These are phyloP conservation scores for Epinephelus moara DNA, from an alignment of 2,113 vertebrate species.

Conservation along the genomic window DNA sequence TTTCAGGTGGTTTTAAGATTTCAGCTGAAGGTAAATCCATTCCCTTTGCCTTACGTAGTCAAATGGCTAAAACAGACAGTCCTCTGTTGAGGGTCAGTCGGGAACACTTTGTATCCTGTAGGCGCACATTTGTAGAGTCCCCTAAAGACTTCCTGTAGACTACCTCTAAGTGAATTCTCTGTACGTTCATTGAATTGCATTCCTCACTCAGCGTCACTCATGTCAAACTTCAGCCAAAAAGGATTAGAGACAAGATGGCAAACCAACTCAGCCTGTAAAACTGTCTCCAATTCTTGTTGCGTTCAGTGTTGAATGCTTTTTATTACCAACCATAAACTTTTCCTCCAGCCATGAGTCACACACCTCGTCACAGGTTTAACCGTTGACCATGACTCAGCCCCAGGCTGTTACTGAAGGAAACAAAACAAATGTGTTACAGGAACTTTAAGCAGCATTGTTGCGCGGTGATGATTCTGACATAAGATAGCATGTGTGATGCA, in stretches of 20 bases:
- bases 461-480: neutral
- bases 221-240: neutral
- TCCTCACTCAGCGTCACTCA: conserved; percentile 2
- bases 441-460: conserved; percentile 13
- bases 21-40: conserved; percentile 46
- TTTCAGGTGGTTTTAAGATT: conserved; percentile 41
- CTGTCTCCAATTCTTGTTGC: conserved; percentile 43
- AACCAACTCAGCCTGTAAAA: conserved; percentile 60
- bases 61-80: conserved; percentile 62
- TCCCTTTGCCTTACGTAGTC: conserved; percentile 31
- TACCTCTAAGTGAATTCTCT: conserved; percentile 26
- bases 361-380: conserved; percentile 27
- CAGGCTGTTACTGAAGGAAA: conserved; percentile 23
- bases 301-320: conserved; percentile 41
- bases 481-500: neutral
- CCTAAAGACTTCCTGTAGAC: conserved; percentile 14
- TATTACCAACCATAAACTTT: conserved; percentile 55
- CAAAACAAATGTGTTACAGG: conserved; percentile 17
- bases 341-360: conserved; percentile 43
- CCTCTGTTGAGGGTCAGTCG: conserved; percentile 36
- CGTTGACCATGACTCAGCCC: conserved; percentile 42
- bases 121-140: conserved; percentile 20
- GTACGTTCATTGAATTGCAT: conserved; percentile 13
- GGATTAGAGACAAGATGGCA: conserved; percentile 50
- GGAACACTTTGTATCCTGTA: conserved; percentile 26